Evolutionary conservation across 2,113 vertebrate genomes (phyloP).

Genomic region (Pachyramphus minor): DNA sequence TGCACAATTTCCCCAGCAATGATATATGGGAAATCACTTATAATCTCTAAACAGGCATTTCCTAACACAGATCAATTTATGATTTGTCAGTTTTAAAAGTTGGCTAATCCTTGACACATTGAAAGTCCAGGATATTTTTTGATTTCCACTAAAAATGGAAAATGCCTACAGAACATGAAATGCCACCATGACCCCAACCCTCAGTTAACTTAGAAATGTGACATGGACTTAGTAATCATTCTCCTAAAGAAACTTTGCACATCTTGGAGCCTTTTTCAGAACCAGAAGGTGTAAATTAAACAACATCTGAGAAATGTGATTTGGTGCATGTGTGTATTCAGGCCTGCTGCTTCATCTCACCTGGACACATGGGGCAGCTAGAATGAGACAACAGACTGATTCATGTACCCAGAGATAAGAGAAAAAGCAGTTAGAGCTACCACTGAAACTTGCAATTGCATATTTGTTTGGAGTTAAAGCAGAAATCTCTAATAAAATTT

Average conservation of each 20-base stretch:
- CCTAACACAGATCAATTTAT: neutral
- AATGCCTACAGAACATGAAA: neutral
- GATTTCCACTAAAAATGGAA: neutral
- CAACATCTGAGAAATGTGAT: neutral
- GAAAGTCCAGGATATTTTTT: neutral
- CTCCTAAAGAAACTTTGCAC: neutral
- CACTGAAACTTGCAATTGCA: neutral
- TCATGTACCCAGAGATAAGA: neutral
- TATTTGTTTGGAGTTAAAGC: neutral
- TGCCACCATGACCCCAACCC: accelerated
- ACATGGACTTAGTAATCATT: neutral
- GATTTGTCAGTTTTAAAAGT: neutral
- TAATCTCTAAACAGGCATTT: neutral
- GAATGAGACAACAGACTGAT: neutral
- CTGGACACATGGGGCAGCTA: neutral
- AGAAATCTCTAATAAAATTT: neutral
- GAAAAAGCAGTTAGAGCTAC: neutral
- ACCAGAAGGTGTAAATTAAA: neutral
- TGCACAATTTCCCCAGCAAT: neutral
- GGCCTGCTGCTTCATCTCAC: neutral
- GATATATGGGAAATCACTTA: neutral
- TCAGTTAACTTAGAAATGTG: neutral
- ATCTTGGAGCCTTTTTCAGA: neutral
- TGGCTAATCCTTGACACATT: neutral
- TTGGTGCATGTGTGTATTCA: neutral